Base-by-base conservation (phyloP, 2,888 invertebrate genomes). In the Teinopalpus imperialis region DNA sequence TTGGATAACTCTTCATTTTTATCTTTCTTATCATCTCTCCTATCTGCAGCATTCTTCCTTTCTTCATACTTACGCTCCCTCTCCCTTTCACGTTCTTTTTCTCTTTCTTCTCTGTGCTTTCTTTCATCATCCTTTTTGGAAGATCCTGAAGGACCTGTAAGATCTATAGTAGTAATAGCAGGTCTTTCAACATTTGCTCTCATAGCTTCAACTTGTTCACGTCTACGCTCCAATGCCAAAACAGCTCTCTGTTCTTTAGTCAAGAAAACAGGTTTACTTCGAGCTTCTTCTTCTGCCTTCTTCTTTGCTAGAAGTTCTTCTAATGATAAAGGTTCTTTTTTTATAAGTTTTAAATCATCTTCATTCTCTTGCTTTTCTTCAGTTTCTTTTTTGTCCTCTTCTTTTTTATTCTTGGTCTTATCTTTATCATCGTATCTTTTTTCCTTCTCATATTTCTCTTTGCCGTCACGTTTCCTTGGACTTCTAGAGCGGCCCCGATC, bases 261-360 rank as follows among this genome's bases (percentile, higher is more conserved):
- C 23, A 99, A 86, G 74, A 99, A 99, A 18, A 98, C 97, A 0
- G 99, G 99, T 90, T 98, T 99, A 60, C 97, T 96, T 39, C 96
- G 91, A 1, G 96, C 97, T 65, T 95, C 96, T 74, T 98, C 98
- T 70, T 98, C 98, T 0, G 97, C 97, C 69, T 99, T 98, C 72
- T 98, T 98, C 79, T 98, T 98, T 0, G 97, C 95, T 34, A 99
- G 83, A 26, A 99, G 78, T 74, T 99, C 98, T 74, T 99, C 99
- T 43, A 99, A 85, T 2, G 99, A 99, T 8, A 99, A 82, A 0
- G 99, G 99, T 69, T 98, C 98, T 36, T 74, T 89, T 79, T 69
- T 89, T 9, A 67, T 59, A 2, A 63, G 69, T 53, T 78, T 89
- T 2, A 75, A 64, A 10, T 83, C 82, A 6, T 90, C 89, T 3